Percentiles rank a stretch among this genome's conserved stretches.
Evolutionary conservation across 2,888 invertebrate genomes (phyloP).

Genomic region (Lasioglossum figueresi): DNA sequence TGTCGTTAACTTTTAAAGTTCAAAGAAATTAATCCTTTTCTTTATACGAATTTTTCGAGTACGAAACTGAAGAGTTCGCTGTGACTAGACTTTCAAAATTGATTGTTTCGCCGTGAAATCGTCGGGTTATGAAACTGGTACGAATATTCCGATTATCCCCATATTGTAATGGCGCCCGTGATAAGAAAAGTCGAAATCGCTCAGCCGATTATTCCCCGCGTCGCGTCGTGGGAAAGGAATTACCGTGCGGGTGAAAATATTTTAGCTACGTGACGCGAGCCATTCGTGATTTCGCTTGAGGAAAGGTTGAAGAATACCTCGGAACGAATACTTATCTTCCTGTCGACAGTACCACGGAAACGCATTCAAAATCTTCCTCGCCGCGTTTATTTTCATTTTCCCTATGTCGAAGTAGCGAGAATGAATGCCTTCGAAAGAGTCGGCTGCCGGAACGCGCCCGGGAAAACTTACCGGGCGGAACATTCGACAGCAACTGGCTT

Average conservation of each 20-base stretch:
- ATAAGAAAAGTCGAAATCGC: not conserved
- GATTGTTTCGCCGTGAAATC: not conserved
- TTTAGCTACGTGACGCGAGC: constrained; percentile 6
- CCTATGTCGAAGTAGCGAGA: constrained; percentile 35
- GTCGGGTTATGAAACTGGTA: not conserved
- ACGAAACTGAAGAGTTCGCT: too few relatives aligned
- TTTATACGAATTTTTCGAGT: too few relatives aligned
- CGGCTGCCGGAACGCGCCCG: not conserved
- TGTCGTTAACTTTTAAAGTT: too few relatives aligned
- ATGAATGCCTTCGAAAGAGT: constrained; percentile 27
- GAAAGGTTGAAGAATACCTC: constrained; percentile 37
- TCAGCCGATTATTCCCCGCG: not conserved
- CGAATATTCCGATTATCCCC: not conserved
- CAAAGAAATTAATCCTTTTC: too few relatives aligned
- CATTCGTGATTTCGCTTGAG: constrained; percentile 25
- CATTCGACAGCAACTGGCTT: constrained; percentile 4
- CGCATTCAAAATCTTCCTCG: constrained; percentile 34
- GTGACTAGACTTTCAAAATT: too few relatives aligned
- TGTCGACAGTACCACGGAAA: constrained; percentile 35
- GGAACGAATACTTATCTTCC: constrained; percentile 54
- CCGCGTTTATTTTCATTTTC: constrained; percentile 52
- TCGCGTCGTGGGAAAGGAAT: not conserved
- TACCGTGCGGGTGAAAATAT: constrained; percentile 5
- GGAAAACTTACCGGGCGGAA: constrained; percentile 2
- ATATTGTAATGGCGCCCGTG: not conserved